Conservation (phyloP, 2,888 invertebrate species). For the Harmothoe impar region DNA sequence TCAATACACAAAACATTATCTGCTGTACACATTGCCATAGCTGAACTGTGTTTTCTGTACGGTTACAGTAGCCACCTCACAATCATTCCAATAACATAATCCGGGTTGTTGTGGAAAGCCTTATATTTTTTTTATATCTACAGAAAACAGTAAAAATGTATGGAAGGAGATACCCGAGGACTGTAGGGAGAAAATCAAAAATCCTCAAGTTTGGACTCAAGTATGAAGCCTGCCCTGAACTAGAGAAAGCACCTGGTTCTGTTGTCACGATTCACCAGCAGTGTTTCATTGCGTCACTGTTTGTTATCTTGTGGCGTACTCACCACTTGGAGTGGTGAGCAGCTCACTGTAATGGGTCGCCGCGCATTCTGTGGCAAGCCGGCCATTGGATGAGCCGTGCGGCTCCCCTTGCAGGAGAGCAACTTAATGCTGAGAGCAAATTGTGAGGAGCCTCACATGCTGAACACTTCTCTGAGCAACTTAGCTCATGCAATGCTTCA, state of each 20-base stretch:
- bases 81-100: slow-evolving; percentile 14
- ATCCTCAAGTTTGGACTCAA: slow-evolving; percentile 57
- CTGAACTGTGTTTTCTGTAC: too few relatives aligned
- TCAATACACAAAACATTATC: slow-evolving; percentile 25
- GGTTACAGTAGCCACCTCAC: too few relatives aligned
- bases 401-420: neutral
- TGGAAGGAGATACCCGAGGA: slow-evolving; percentile 49
- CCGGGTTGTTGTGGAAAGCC: neutral
- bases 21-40: neutral
- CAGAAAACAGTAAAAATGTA: neutral
- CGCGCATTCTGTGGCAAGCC: neutral
- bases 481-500: neutral
- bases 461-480: neutral
- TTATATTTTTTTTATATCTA: neutral
- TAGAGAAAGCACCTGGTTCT: slow-evolving; percentile 61
- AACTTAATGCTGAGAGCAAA: neutral
- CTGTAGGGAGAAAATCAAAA: neutral
- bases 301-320: neutral
- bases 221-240: slow-evolving; percentile 58
- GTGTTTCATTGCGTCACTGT: slow-evolving; percentile 50
- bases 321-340: neutral
- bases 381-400: neutral
- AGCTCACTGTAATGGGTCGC: neutral
- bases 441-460: neutral
- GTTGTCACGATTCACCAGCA: slow-evolving; percentile 54